phyloP scores from a whole-genome alignment of 2,113 vertebrate genomes.

The Noturus placidus region DNA sequence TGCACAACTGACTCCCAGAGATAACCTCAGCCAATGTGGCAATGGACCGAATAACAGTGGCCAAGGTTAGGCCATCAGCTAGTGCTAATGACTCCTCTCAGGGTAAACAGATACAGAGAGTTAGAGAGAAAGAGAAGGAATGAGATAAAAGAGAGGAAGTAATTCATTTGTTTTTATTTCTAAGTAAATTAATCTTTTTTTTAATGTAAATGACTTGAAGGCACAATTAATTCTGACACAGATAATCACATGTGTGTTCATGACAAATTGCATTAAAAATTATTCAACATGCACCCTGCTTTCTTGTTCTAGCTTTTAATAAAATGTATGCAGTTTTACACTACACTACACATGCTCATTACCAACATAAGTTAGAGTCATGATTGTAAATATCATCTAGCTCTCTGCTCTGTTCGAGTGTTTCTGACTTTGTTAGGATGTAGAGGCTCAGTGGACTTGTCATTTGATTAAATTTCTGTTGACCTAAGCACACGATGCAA shows the following conservation, averaged over 20 bases:
- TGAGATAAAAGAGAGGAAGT: slow-evolving; percentile 6
- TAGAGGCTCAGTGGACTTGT: slow-evolving; percentile 52
- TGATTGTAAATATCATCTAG: background rate
- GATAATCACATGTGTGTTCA: background rate
- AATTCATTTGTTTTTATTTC: slow-evolving; percentile 6
- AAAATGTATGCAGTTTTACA: background rate
- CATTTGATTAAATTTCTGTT: slow-evolving; percentile 71
- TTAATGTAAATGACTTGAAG: slow-evolving; percentile 14
- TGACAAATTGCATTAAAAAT: background rate
- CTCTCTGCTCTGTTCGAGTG: slow-evolving; percentile 22
- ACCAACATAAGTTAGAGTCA: background rate
- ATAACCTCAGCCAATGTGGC: slow-evolving; percentile 57
- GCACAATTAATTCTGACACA: slow-evolving; percentile 28
- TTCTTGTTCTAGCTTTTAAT: background rate
- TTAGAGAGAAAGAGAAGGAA: background rate
- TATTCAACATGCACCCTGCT: background rate
- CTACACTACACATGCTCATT: background rate
- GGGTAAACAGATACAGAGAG: slow-evolving; percentile 26
- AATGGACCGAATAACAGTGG: slow-evolving; percentile 40
- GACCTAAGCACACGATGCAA: slow-evolving; percentile 64
- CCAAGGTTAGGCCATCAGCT: slow-evolving; percentile 48
- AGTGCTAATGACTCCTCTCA: slow-evolving; percentile 45
- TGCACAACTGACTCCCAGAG: slow-evolving; percentile 58
- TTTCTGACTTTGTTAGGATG: slow-evolving; percentile 33
- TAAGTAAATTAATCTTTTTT: slow-evolving; percentile 1